phyloP scores from a whole-genome alignment of 2,797 vertebrate species.

The Staurois parvus region DNA sequence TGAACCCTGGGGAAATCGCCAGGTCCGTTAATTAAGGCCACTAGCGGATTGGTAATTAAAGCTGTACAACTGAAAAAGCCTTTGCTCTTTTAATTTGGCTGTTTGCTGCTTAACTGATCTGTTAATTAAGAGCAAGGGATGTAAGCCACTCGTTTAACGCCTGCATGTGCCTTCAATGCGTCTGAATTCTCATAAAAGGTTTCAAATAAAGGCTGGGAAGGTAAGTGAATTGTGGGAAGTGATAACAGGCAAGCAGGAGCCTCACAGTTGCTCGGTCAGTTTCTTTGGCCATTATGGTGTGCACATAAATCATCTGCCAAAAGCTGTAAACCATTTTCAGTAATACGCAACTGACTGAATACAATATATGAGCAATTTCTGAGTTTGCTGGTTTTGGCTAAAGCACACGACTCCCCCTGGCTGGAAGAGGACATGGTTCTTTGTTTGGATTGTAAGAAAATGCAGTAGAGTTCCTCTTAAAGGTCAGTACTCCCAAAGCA shows the following conservation, averaged over 20 bases:
- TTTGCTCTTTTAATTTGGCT: constrained; percentile 59
- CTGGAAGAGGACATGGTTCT: no score
- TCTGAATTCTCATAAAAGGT: constrained; percentile 12
- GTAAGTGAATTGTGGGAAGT: constrained; percentile 7
- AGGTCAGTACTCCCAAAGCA: no score
- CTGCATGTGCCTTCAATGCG: constrained; percentile 19
- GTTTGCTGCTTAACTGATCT: constrained; percentile 59
- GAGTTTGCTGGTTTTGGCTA: neutral
- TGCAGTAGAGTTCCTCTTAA: no score
- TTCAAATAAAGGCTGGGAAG: neutral
- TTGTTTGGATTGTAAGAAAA: no score
- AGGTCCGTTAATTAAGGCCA: constrained; percentile 50
- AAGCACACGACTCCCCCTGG: no score
- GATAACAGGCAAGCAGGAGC: neutral
- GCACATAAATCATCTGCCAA: no score
- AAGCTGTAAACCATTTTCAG: neutral
- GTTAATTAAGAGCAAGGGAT: constrained; percentile 54
- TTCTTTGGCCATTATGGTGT: neutral
- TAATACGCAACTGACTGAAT: neutral
- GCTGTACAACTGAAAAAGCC: constrained; percentile 42
- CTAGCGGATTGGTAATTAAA: constrained; percentile 51
- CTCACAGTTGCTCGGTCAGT: neutral
- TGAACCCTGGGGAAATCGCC: constrained; percentile 1
- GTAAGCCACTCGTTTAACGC: constrained; percentile 39
- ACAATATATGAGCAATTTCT: neutral